Evolutionary conservation across 1,140 invertebrate genomes (phyloP).

Genomic region (Zaprionus lachaisei): DNA sequence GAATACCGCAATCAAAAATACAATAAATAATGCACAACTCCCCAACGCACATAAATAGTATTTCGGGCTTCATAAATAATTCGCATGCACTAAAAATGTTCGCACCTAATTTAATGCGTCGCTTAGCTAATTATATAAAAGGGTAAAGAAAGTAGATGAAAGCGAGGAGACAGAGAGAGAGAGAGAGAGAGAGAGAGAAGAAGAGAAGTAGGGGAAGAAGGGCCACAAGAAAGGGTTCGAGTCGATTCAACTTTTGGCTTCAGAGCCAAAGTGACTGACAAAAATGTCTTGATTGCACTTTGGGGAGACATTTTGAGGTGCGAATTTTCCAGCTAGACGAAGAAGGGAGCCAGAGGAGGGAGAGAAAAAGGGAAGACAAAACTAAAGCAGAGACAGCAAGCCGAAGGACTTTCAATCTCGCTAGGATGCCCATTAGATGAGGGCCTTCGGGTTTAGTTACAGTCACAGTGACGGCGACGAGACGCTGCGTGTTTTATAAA

Average conservation of each 20-base stretch:
- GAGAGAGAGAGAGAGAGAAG: too few species aligned
- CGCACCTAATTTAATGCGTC: constrained; percentile 55
- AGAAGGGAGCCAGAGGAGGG: constrained; percentile 12
- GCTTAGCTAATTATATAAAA: constrained; percentile 70
- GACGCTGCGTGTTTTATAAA: constrained; percentile 73
- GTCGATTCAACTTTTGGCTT: constrained; percentile 1
- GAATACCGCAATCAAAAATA: neutral
- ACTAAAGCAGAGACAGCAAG: constrained; percentile 16
- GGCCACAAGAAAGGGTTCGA: neutral
- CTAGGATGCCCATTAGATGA: constrained; percentile 58
- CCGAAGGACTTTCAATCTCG: constrained; percentile 31
- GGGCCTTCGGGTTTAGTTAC: constrained; percentile 73
- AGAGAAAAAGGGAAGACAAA: neutral
- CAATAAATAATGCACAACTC: constrained; percentile 1
- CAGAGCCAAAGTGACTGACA: constrained; percentile 48
- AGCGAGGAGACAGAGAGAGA: neutral
- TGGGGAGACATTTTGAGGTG: constrained; percentile 79
- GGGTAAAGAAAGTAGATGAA: neutral
- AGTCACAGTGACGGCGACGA: constrained; percentile 26
- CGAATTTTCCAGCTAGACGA: constrained; percentile 60
- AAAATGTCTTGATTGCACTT: constrained; percentile 74
- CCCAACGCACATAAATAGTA: constrained; percentile 7
- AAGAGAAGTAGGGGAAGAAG: too few species aligned
- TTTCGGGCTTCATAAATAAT: constrained; percentile 64
- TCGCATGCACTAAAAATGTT: constrained; percentile 61